Base-by-base conservation (phyloP, 2,888 invertebrate species). In the Zonitis immaculata region DNA sequence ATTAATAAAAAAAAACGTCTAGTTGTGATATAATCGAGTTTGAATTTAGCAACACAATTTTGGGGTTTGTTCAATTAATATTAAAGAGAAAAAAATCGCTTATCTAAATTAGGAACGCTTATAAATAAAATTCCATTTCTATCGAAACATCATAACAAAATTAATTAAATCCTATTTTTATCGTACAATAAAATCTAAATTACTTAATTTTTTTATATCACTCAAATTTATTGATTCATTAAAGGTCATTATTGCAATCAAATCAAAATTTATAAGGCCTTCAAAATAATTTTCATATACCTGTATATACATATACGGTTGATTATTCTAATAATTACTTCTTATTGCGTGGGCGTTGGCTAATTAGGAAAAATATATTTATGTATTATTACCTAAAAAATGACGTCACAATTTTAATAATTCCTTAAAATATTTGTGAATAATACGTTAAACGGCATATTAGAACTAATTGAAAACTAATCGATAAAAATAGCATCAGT, bases 191-290 rank as follows among this genome's bases (percentile, higher is more conserved):
- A n/a, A n/a, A n/a, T n/a, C n/a, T n/a, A n/a, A n/a, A n/a, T n/a
- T n/a, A n/a, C n/a, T n/a, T n/a, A n/a, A n/a, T 39, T 39, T 39
- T 14, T 39, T 16, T 20, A 6, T 1, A 26, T 44, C 14, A 18
- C 27, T 49, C 32, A 8, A 42, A 45, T 49, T 47, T 39, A 28
- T 43, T 12, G 42, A 42, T 54, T 43, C 44, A 49, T 27, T 48
- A 51, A 55, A 55, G 55, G 51, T 45, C 51, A 48, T 47, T 7
- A 8, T 42, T 51, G 51, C 43, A 52, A 55, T 55, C 48, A 55
- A 51, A 47, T 1, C 9, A 27, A 39, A n/a, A 43, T n/a, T n/a
- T n/a, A n/a, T n/a, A n/a, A n/a, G n/a, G n/a, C n/a, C n/a, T n/a
- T n/a, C n/a, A n/a, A 22, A 22, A 22, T 5, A 22, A 22, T 22